Conservation (phyloP, 2,888 invertebrate genomes). For the Meta bourneti region DNA sequence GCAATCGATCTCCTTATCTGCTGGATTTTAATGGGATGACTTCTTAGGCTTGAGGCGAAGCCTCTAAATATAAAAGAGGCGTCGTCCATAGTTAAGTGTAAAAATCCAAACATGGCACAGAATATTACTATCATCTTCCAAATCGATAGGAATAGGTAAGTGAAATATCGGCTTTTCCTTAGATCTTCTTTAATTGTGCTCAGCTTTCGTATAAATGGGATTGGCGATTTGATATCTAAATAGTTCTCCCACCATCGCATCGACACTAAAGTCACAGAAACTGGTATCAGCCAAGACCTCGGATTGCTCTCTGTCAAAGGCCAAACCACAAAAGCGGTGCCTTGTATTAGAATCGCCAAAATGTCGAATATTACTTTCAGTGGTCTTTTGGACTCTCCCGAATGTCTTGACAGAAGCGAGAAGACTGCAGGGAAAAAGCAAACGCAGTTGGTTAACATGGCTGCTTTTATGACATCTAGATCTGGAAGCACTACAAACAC, state of each 20-base stretch:
- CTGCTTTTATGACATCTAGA: constrained; percentile 82
- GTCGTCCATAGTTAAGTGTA: constrained; percentile 87
- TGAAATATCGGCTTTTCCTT: constrained; percentile 90
- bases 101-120: constrained; percentile 87
- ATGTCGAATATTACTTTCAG: constrained; percentile 83
- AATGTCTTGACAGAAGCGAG: constrained; percentile 80
- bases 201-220: constrained; percentile 88
- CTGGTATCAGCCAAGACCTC: constrained; percentile 90
- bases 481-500: constrained; percentile 82
- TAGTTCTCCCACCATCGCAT: constrained; percentile 99
- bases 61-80: constrained; percentile 89
- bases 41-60: constrained; percentile 88
- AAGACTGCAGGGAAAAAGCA: constrained; percentile 82
- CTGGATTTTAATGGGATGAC: constrained; percentile 83
- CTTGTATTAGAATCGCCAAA: constrained; percentile 85
- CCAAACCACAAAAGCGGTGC: constrained; percentile 87
- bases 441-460: constrained; percentile 82
- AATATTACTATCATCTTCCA: constrained; percentile 94
- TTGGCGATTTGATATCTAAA: constrained; percentile 91
- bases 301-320: constrained; percentile 82
- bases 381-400: constrained; percentile 81
- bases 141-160: constrained; percentile 92
- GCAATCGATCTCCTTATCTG: constrained; percentile 52
- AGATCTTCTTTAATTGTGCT: constrained; percentile 90
- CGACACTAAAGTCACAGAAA: constrained; percentile 91